These are phyloP conservation scores for Aradophagus sp. DNA, from an alignment of 1,140 invertebrate genomes.

Conservation along the genomic window DNA sequence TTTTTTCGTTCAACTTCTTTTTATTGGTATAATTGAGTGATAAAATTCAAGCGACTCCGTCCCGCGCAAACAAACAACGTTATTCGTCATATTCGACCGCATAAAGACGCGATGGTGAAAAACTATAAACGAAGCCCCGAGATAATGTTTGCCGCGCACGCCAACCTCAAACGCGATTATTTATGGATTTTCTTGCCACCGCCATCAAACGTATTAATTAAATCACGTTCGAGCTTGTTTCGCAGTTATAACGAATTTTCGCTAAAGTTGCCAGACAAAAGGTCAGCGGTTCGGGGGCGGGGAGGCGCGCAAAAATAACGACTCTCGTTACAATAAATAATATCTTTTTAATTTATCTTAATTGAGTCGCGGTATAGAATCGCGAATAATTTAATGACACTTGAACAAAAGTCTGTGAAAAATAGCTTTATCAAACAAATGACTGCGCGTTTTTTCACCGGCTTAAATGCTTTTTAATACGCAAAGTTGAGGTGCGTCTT, in stretches of 20 bases:
- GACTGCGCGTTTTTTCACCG: constrained; percentile 12
- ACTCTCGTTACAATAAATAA: constrained; percentile 29
- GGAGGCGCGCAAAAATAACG: constrained; percentile 11
- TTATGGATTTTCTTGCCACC: constrained; percentile 24
- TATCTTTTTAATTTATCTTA: constrained; percentile 42
- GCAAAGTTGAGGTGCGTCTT: no score
- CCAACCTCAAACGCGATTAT: constrained; percentile 31
- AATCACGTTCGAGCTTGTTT: constrained; percentile 24
- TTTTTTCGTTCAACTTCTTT: constrained; percentile 23
- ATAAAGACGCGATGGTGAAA: constrained; percentile 18
- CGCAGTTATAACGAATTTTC: constrained; percentile 12
- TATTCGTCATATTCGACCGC: constrained; percentile 20
- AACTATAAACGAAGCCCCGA: constrained; percentile 37
- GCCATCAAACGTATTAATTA: constrained; percentile 32
- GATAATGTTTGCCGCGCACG: constrained; percentile 36
- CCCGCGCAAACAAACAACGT: constrained; percentile 20
- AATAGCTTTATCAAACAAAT: neutral
- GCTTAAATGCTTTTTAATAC: constrained; percentile 5
- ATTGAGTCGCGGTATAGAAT: no score
- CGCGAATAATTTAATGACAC: constrained; percentile 18
- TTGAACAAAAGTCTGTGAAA: constrained; percentile 18
- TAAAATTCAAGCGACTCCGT: constrained; percentile 24
- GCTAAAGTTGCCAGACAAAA: constrained; percentile 8
- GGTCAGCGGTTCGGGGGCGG: constrained; percentile 2
- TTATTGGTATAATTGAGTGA: constrained; percentile 36